Conservation (phyloP, 2,888 invertebrate species). For the Oxyscelio sp. region DNA sequence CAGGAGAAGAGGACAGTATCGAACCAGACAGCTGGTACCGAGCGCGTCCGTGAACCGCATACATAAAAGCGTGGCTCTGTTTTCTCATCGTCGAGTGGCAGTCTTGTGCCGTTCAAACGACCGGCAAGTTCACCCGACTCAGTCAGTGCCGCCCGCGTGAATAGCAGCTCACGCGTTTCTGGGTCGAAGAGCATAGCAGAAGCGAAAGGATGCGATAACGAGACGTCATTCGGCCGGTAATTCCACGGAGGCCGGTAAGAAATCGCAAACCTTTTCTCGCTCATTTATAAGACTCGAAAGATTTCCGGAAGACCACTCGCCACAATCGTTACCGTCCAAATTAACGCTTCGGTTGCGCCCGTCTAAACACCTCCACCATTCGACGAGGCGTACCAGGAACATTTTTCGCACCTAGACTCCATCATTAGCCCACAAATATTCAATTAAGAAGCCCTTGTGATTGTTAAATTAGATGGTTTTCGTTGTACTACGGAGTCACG, state of each 20-base stretch:
- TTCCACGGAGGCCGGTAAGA: conserved; percentile 83
- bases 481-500: conserved; percentile 14
- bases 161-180: conserved; percentile 70
- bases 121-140: conserved; percentile 61
- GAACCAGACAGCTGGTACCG: conserved; percentile 85
- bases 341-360: neutral
- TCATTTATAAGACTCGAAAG: neutral
- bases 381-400: neutral
- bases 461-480: conserved; percentile 1
- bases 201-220: conserved; percentile 79
- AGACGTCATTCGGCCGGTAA: conserved; percentile 80
- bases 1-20: conserved; percentile 86
- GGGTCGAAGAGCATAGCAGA: conserved; percentile 52
- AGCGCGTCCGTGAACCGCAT: conserved; percentile 69
- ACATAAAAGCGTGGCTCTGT: conserved; percentile 72
- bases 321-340: neutral
- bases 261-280: conserved; percentile 28
- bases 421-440: neutral
- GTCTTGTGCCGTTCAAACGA: conserved; percentile 72
- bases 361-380: neutral
- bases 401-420: too few relatives aligned
- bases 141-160: conserved; percentile 70
- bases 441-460: neutral
- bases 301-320: neutral
- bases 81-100: conserved; percentile 71